phyloP scores from a whole-genome alignment of 2,888 invertebrate genomes.

The Escarpia spicata region DNA sequence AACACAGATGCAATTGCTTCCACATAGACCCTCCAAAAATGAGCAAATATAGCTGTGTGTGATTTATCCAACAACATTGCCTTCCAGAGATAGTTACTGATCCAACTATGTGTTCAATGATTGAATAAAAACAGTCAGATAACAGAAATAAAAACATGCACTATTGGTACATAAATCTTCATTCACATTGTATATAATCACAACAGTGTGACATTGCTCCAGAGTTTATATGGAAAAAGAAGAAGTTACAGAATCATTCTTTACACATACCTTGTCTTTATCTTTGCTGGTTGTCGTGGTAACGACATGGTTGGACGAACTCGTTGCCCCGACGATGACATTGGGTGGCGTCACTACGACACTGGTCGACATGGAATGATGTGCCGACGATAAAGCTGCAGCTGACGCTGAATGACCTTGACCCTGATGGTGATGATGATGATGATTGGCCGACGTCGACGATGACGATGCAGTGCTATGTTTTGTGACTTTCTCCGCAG shows the following conservation, averaged over 20 bases:
- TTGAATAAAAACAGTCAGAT: background rate
- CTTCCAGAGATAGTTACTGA: no score
- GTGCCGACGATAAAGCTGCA: constrained; percentile 48
- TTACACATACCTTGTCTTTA: constrained; percentile 19
- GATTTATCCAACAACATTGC: no score
- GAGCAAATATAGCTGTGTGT: no score
- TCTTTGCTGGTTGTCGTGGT: constrained; percentile 20
- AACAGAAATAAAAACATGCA: background rate
- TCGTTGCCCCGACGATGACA: constrained; percentile 59
- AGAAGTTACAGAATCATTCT: background rate
- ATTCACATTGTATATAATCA: no score
- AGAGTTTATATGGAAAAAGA: no score
- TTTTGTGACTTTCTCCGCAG: constrained; percentile 8
- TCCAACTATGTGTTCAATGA: background rate
- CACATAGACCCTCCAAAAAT: no score
- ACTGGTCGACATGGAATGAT: constrained; percentile 59
- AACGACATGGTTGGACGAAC: constrained; percentile 1
- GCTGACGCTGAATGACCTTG: constrained; percentile 37
- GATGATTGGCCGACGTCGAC: background rate
- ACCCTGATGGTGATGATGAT: constrained; percentile 19
- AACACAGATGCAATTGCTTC: no score
- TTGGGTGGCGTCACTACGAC: constrained; percentile 59
- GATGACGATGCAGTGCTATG: background rate
- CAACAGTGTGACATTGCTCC: no score
- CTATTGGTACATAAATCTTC: background rate